Base-by-base conservation (phyloP, 2,113 vertebrate species). In the Uria aalge region DNA sequence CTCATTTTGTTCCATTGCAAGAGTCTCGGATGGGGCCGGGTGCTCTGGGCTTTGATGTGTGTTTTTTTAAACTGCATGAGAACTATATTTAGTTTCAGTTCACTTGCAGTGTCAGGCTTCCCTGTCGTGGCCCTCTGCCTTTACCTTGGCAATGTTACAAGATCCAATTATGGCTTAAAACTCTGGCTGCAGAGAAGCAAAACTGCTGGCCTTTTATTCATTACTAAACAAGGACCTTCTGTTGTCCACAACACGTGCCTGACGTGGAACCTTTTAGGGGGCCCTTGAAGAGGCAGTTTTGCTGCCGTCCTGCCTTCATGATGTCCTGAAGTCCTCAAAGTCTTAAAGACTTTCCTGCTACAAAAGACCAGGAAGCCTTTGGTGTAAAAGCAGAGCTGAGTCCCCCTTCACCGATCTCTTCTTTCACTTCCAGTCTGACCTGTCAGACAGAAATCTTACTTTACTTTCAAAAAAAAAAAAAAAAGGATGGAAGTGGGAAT, bases 221-320 rank as follows among this genome's bases (percentile, higher is more conserved):
- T 95, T 96, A 95, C 97, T 98, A 97, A 98, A 98, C 98, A 98
- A 98, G 98, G 98, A 96, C 95, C 96, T 97, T 98, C 96, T 97
- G 98, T 98, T 97, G 96, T 95, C 96, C 94, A 80, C 94, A 94
- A 95, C 96, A 95, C 86, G 87, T 96, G 96, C 79, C 92, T 94
- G 85, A 96, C 26, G 32, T 68, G 76, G 90, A 96, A 88, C 52
- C 52, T 88, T 96, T 95, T 32, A 94, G 75, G 73, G 88, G 92
- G 85, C 69, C 85, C 92, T 88, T 85, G 75, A 77, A 90, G 86
- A 96, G 76, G 92, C 74, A 57, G 55, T 36, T 77, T 85, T 90
- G 75, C 85, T 84, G 66, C 77, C 89, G 67, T 79, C 83, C 63
- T 92, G 89, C 68, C 64, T 62, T 96, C 77, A 2, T 26, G 45